phyloP scores from a whole-genome alignment of 1,140 invertebrate genomes.

The Nixonia krombeini region DNA sequence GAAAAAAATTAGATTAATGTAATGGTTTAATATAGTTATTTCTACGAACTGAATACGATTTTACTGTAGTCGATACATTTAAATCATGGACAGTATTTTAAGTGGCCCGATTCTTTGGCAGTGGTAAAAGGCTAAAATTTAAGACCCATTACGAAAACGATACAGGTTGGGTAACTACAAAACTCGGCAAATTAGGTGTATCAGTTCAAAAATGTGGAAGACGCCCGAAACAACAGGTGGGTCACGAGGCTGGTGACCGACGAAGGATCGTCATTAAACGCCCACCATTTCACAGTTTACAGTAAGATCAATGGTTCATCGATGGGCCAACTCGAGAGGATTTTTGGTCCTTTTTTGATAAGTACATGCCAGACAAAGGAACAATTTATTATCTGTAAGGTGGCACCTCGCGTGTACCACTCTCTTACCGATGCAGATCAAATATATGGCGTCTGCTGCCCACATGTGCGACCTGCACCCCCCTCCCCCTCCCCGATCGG shows the following conservation, averaged over 20 bases:
- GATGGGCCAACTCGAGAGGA: conserved; percentile 14
- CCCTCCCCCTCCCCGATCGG: conserved; percentile 17
- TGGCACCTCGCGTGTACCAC: conserved; percentile 48
- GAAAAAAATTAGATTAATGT: too few relatives aligned
- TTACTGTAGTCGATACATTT: too few relatives aligned
- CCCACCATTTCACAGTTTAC: conserved; percentile 21
- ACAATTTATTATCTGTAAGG: conserved; percentile 63
- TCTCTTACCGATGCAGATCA: conserved; percentile 39
- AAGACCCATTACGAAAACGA: not conserved
- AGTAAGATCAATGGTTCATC: conserved; percentile 19
- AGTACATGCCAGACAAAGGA: conserved; percentile 23
- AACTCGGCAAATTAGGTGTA: not conserved
- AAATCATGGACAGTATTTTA: too few relatives aligned
- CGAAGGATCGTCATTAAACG: conserved; percentile 26
- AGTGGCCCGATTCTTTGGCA: too few relatives aligned
- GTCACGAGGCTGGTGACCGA: conserved; percentile 21
- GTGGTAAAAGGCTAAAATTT: not conserved
- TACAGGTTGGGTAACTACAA: not conserved
- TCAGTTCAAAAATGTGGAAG: conserved; percentile 26
- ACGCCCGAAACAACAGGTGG: conserved; percentile 53
- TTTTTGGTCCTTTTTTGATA: conserved; percentile 20
- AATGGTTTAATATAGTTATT: too few relatives aligned
- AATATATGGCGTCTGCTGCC: conserved; percentile 40
- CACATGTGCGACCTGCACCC: conserved; percentile 37
- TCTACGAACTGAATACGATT: too few relatives aligned